Base-by-base conservation (phyloP, 2,888 invertebrate genomes). In the Clanis bilineata region DNA sequence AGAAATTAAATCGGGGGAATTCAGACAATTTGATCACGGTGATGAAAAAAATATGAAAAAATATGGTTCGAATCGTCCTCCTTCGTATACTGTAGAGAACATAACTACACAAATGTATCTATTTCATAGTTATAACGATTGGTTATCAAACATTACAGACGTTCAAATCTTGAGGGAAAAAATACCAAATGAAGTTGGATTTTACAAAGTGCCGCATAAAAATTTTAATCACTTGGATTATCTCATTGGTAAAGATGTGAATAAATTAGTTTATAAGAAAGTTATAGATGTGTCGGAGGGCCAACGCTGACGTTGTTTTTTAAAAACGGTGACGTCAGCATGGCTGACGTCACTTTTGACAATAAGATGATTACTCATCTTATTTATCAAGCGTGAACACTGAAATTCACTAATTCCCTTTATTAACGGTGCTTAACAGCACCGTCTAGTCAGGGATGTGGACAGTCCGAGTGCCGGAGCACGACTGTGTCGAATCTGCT, bases 141-240 rank as follows among this genome's bases (percentile, higher is more conserved):
- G 74, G 67, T 43, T 73, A 4, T 60, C 62, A 2, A 56, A 64
- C 10, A 23, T 51, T 5, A 54, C 51, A 2, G 71, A 72, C 25
- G 60, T 64, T 18, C 43, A 61, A 1, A 56, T 23, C 15, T 39
- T 69, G 45, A 58, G 61, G 0, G 47, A 43, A 10, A 66, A 64
- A 38, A 62, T 79, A n/a, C 62, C 44, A n/a, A 76, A 66, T 55
- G 64, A 73, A 10, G 66, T 73, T 10, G 70, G 70, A 15, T 62
- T 65, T 55, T 72, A 75, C 56, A 63, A 62, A 55, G 66, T 79
- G 2, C 71, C 70, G 0, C 15, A 65, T 60, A 18, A 57, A 1
- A 9, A 65, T 32, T 79, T 76, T 61, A 70, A 65, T 56, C 79
- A 79, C 57, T n/a, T 74, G 9, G 79, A 79, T 64, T 79, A 64